These are phyloP conservation scores for Pangasius mekongensis DNA, from an alignment of 2,797 vertebrate species.

Conservation along the genomic window DNA sequence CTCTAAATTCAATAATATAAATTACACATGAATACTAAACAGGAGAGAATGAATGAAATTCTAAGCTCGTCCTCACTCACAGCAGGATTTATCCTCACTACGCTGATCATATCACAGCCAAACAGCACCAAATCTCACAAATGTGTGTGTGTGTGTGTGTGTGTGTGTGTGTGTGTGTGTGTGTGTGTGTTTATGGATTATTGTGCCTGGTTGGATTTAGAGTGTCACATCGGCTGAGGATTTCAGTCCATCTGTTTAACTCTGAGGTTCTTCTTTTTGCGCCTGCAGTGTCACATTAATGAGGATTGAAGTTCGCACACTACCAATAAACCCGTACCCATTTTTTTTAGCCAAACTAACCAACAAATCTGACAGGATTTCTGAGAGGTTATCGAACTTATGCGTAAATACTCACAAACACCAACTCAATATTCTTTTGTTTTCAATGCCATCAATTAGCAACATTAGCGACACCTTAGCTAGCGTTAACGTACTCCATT, in stretches of 20 bases:
- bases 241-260: slow-evolving; percentile 52
- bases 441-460: no score
- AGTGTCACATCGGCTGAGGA: slow-evolving; percentile 46
- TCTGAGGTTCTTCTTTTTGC: slow-evolving; percentile 26
- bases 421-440: neutral
- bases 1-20: neutral
- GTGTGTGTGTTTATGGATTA: slow-evolving; percentile 9
- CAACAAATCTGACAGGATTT: neutral
- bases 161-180: slow-evolving; percentile 17
- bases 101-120: slow-evolving; percentile 21
- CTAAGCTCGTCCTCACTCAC: neutral
- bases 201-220: slow-evolving; percentile 37
- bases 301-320: neutral
- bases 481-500: neutral
- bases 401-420: neutral
- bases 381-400: neutral
- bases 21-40: slow-evolving; percentile 9
- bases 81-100: slow-evolving; percentile 25
- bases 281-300: slow-evolving; percentile 21
- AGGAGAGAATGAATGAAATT: slow-evolving; percentile 13
- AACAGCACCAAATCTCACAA: slow-evolving; percentile 15
- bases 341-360: no score
- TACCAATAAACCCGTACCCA: neutral
- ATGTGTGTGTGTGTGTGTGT: slow-evolving; percentile 11
- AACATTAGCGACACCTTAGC: neutral